These are phyloP conservation scores for Cynocephalus volans DNA, from an alignment of 2,113 vertebrate genomes.

Conservation along the genomic window DNA sequence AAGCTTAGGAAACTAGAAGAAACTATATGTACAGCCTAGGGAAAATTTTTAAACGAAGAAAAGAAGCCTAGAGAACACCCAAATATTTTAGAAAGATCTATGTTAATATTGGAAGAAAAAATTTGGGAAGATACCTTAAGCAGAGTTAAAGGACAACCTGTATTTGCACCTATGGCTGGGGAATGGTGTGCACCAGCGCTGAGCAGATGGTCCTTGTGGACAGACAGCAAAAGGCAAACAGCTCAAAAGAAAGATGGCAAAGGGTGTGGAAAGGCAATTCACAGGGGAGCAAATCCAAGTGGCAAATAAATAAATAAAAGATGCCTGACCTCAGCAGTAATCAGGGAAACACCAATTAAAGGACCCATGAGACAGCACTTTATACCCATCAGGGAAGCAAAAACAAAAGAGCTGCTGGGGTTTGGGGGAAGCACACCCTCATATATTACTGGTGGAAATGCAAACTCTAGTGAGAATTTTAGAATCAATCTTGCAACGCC, in stretches of 20 bases:
- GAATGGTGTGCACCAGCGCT: fast-evolving
- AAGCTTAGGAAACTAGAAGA: background rate
- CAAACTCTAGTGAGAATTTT: background rate
- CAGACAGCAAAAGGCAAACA: background rate
- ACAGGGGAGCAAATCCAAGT: background rate
- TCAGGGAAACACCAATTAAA: background rate
- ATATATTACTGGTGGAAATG: background rate
- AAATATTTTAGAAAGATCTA: background rate
- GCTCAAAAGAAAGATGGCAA: background rate
- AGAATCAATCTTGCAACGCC: background rate
- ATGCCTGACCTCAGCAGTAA: background rate
- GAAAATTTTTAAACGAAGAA: background rate
- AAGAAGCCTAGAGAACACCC: background rate
- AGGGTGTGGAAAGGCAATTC: background rate
- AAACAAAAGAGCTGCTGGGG: background rate
- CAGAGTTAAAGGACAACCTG: background rate
- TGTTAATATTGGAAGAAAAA: background rate
- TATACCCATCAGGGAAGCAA: background rate
- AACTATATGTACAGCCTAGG: background rate
- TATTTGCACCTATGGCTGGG: background rate
- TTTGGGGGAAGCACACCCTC: background rate
- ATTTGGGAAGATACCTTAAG: background rate
- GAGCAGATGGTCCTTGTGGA: background rate
- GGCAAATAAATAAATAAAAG: background rate
- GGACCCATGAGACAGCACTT: background rate